phyloP scores from a whole-genome alignment of 2,113 vertebrate genomes.

The Symphodus melops region DNA sequence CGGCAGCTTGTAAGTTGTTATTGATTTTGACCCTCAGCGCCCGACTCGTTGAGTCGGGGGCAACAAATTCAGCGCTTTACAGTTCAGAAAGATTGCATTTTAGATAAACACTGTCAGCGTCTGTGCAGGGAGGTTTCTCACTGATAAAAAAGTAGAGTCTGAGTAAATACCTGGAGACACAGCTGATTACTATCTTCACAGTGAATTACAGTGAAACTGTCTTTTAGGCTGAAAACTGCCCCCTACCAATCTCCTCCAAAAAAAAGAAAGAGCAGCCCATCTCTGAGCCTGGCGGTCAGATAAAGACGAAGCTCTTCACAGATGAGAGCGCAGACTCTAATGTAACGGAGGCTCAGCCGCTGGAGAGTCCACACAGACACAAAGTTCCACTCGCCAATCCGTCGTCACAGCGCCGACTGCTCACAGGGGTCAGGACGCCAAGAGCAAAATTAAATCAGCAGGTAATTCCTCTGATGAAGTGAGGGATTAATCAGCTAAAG shows the following conservation, averaged over 20 bases:
- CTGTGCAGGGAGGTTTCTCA: conserved; percentile 17
- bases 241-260: not conserved
- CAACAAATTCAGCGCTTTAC: conserved; percentile 66
- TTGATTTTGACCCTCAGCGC: conserved; percentile 70
- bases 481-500: conserved; percentile 36
- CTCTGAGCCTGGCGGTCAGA: not conserved
- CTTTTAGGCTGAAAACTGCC: conserved; percentile 34
- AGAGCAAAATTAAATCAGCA: conserved; percentile 47
- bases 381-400: conserved; percentile 8
- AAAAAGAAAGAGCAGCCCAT: not conserved
- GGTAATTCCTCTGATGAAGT: conserved; percentile 40
- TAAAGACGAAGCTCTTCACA: conserved; percentile 16
- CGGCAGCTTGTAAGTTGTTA: conserved; percentile 63
- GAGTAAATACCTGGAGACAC: conserved; percentile 71
- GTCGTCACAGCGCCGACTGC: conserved; percentile 7
- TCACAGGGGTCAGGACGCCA: conserved; percentile 21
- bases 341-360: conserved; percentile 22
- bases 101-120: conserved; percentile 73
- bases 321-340: conserved; percentile 32
- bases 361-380: conserved; percentile 13
- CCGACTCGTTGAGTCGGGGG: conserved; percentile 70
- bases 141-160: conserved; percentile 56
- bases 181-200: conserved; percentile 68
- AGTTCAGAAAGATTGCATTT: conserved; percentile 76
- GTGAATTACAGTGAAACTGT: conserved; percentile 64